These are phyloP conservation scores for Lasioglossum leucozonium DNA, from an alignment of 2,888 invertebrate species.

Conservation along the genomic window DNA sequence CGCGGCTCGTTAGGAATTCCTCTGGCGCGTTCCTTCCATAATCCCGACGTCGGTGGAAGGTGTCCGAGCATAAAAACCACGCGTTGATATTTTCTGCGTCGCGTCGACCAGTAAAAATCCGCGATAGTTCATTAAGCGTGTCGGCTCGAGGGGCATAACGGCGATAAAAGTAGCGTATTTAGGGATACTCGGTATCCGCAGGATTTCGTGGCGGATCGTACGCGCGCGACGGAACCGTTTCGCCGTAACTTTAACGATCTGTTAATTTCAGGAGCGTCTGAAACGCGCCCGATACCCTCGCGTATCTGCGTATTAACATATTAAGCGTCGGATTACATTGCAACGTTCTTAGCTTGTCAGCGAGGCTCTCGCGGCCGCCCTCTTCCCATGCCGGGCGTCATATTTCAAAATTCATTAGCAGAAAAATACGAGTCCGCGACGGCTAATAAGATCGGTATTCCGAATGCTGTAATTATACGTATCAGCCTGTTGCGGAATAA, in stretches of 20 bases:
- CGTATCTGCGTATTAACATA: conserved; percentile 54
- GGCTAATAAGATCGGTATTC: conserved; percentile 51
- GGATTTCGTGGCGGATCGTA: conserved; percentile 11
- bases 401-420: conserved; percentile 54
- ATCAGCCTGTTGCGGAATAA: conserved; percentile 23
- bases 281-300: conserved; percentile 29
- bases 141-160: conserved; percentile 9
- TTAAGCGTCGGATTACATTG: conserved; percentile 45
- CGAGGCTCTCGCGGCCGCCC: background rate
- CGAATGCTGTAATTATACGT: conserved; percentile 45
- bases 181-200: background rate
- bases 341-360: conserved; percentile 14
- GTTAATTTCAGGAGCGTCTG: conserved; percentile 57
- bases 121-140: conserved; percentile 43
- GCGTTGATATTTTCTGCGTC: conserved; percentile 39
- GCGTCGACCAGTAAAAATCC: conserved; percentile 23
- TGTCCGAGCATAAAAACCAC: background rate
- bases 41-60: conserved; percentile 42
- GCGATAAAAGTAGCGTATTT: conserved; percentile 51
- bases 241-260: conserved; percentile 59
- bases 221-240: conserved; percentile 31
- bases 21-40: conserved; percentile 35
- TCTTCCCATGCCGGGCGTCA: background rate
- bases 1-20: conserved; percentile 30
- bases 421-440: conserved; percentile 35